Conservation (phyloP, 2,113 vertebrate species). For the human region DNA sequence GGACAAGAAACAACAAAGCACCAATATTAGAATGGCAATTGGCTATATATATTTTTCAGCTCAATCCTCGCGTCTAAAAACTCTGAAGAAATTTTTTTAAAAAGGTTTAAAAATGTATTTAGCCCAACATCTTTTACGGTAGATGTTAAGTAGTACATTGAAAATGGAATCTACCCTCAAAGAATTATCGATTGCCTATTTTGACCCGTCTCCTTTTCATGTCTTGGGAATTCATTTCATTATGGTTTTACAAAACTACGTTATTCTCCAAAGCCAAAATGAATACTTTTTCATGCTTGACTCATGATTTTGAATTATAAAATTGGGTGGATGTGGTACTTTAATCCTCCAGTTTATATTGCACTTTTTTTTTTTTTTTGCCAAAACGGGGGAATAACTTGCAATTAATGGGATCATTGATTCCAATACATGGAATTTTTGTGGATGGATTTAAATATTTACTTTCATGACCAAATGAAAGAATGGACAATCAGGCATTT, state of each 20-base stretch:
- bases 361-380: neutral
- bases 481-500: neutral
- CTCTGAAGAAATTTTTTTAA: neutral
- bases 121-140: neutral
- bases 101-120: conserved; percentile 23
- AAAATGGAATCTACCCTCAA: conserved; percentile 10
- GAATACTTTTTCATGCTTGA: neutral
- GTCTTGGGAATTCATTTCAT: neutral
- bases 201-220: neutral
- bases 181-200: neutral
- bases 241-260: neutral
- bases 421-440: neutral
- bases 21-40: neutral
- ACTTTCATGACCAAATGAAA: neutral
- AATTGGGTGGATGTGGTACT: neutral
- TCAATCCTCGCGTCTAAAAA: neutral
- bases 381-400: conserved; percentile 12
- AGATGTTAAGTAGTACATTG: neutral
- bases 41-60: neutral
- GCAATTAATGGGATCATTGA: neutral
- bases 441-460: conserved; percentile 13
- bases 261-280: neutral
- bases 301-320: neutral
- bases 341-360: neutral
- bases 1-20: neutral